Evolutionary conservation across 2,113 vertebrate species (phyloP).

Genomic region (Stigmatopora argus): DNA sequence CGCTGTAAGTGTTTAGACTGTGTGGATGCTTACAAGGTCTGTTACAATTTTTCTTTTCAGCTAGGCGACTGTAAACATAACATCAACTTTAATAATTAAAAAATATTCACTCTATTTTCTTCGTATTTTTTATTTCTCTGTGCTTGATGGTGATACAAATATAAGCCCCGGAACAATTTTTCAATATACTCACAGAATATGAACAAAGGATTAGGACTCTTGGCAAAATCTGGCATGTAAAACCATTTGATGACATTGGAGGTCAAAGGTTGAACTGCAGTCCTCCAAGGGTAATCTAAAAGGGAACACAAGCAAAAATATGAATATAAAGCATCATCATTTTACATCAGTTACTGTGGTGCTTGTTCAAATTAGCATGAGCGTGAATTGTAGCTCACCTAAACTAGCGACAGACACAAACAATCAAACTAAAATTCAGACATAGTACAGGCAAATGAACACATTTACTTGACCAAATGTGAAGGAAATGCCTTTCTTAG

Average conservation of each 20-base stretch:
- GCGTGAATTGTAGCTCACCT: not conserved
- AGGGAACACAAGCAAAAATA: not conserved
- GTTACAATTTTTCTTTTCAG: no score
- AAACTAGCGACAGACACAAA: not conserved
- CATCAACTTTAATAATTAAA: no score
- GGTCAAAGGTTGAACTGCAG: conserved; percentile 48
- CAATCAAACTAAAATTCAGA: not conserved
- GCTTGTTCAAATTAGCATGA: not conserved
- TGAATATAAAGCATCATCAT: not conserved
- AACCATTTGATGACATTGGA: conserved; percentile 78
- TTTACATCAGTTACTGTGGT: no score
- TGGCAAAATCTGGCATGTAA: conserved; percentile 73
- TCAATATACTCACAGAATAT: conserved; percentile 65
- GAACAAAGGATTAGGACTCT: conserved; percentile 67
- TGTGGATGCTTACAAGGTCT: no score
- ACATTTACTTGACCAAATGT: not conserved
- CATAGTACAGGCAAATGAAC: not conserved
- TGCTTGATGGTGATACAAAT: not conserved
- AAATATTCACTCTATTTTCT: not conserved
- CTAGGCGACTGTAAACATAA: no score
- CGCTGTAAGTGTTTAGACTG: no score
- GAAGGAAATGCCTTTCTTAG: no score
- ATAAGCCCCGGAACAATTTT: not conserved
- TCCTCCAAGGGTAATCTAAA: conserved; percentile 76
- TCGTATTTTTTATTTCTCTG: not conserved